These are phyloP conservation scores for Pyrochroa serraticornis DNA, from an alignment of 2,888 invertebrate genomes.

Conservation along the genomic window DNA sequence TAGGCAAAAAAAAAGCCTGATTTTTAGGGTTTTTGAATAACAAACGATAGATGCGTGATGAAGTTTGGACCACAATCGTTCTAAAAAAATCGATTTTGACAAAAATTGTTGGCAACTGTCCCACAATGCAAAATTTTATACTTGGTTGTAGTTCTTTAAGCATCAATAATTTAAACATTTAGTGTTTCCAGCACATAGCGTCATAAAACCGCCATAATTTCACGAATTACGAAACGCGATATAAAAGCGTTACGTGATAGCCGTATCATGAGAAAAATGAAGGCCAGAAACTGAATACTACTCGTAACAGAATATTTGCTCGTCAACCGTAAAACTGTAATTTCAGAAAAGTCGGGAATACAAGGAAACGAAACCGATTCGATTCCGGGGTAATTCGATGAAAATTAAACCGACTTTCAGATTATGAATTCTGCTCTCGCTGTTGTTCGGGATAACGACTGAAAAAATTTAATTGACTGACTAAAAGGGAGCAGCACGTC, in stretches of 20 bases:
- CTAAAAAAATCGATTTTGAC: too few relatives aligned
- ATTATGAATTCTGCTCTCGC: background rate
- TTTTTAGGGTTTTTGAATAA: too few relatives aligned
- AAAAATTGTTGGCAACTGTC: too few relatives aligned
- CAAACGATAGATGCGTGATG: too few relatives aligned
- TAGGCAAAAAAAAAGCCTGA: too few relatives aligned
- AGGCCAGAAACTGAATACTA: constrained; percentile 33
- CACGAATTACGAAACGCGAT: constrained; percentile 32
- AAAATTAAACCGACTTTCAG: background rate
- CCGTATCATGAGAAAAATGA: constrained; percentile 33
- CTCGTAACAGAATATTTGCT: constrained; percentile 34
- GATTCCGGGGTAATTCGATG: background rate
- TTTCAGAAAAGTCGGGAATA: constrained; percentile 20
- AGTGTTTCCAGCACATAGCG: constrained; percentile 2
- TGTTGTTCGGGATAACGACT: too few relatives aligned
- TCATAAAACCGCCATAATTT: constrained; percentile 15
- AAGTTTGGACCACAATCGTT: too few relatives aligned
- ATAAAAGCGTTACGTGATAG: constrained; percentile 35
- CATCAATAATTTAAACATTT: constrained; percentile 24
- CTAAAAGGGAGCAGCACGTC: too few relatives aligned
- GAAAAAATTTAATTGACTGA: too few relatives aligned
- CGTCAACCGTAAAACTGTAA: constrained; percentile 33
- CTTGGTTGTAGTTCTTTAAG: background rate
- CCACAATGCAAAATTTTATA: too few relatives aligned
- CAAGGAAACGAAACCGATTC: constrained; percentile 9